A percentile compares a stretch with the other conserved stretches of the same genome.
Conservation (phyloP, 2,113 vertebrate species). For the Eurypyga helias region DNA sequence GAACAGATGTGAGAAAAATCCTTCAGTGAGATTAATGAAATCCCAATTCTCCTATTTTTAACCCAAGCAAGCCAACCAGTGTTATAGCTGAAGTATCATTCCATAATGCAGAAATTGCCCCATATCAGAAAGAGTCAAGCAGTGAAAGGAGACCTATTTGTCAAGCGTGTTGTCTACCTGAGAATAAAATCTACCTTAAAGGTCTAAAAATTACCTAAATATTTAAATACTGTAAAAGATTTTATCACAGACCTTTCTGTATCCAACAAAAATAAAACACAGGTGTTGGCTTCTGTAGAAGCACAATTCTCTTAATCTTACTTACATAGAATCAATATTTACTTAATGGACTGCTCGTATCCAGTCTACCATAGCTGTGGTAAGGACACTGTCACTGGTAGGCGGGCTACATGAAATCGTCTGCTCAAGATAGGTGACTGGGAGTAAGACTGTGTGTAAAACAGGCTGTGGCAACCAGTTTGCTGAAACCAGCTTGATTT, state of each 20-base stretch:
- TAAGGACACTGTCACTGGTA: not conserved
- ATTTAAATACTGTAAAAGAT: not conserved
- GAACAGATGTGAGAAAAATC: not conserved
- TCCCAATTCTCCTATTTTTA: not conserved
- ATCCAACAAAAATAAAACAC: not conserved
- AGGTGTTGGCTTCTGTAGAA: not conserved
- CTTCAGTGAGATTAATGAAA: not conserved
- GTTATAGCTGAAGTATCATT: not conserved
- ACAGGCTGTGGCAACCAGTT: not conserved
- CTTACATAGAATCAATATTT: not conserved
- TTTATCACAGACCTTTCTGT: not conserved
- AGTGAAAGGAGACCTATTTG: not conserved
- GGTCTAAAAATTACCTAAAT: not conserved
- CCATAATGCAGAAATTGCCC: not conserved
- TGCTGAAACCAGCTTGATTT: not conserved
- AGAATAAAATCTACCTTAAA: not conserved
- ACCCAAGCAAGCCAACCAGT: not conserved
- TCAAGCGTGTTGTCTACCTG: not conserved
- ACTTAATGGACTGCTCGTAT: not conserved
- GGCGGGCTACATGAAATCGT: not conserved
- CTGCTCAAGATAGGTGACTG: not conserved
- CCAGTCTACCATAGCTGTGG: not conserved
- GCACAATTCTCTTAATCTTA: not conserved
- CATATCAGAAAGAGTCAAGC: not conserved
- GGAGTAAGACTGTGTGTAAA: not conserved